Evolutionary conservation across 2,113 vertebrate species (phyloP).

Genomic region (Hyperoodon ampullatus): DNA sequence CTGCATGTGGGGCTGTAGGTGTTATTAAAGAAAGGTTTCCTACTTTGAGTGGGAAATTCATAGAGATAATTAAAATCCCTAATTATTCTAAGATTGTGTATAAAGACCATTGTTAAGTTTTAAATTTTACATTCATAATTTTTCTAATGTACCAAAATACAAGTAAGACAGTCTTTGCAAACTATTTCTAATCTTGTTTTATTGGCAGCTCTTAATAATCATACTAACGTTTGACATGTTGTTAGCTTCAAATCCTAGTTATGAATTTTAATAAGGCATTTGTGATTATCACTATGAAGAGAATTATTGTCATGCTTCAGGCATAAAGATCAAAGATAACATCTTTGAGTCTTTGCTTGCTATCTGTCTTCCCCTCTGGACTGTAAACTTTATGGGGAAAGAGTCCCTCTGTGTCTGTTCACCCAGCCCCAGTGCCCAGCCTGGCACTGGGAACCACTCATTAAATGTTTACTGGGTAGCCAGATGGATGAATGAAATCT

Average conservation of each 20-base stretch:
- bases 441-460: not conserved
- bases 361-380: not conserved
- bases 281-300: not conserved
- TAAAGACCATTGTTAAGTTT: not conserved
- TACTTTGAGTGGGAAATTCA: not conserved
- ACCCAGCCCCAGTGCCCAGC: not conserved
- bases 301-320: not conserved
- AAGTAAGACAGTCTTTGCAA: not conserved
- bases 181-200: not conserved
- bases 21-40: not conserved
- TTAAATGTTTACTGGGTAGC: not conserved
- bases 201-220: not conserved
- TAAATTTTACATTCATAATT: not conserved
- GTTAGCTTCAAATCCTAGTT: not conserved
- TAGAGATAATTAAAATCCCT: not conserved
- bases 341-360: not conserved
- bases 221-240: not conserved
- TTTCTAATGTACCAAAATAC: not conserved
- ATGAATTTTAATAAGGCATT: not conserved
- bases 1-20: not conserved
- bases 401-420: not conserved
- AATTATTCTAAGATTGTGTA: not conserved
- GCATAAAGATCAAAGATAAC: not conserved
- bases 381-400: not conserved
- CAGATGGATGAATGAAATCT: not conserved